Evolutionary conservation across 1,140 invertebrate species (phyloP).

Genomic region (Semibalanus balanoides): DNA sequence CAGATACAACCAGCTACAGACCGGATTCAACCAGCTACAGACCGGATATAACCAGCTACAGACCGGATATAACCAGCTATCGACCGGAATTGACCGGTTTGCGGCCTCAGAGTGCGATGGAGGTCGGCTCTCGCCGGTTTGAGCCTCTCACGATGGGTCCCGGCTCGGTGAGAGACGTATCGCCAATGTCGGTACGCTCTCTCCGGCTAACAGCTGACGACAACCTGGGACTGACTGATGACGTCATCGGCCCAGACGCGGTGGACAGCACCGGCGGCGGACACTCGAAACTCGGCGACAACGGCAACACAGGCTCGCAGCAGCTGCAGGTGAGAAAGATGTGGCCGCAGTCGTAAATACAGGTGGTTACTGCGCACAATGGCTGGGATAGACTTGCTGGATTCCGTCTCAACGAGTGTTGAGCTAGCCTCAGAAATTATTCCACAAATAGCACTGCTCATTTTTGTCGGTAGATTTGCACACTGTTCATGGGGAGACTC

Average conservation of each 20-base stretch:
- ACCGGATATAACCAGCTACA: neutral
- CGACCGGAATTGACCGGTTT: neutral
- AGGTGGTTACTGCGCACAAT: no score
- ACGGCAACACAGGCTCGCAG: no score
- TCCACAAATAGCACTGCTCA: no score
- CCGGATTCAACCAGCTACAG: neutral
- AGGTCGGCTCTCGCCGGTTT: neutral
- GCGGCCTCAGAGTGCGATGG: neutral
- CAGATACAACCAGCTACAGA: neutral
- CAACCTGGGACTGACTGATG: neutral
- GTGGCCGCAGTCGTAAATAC: no score
- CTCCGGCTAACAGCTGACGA: neutral
- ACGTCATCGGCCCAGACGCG: neutral
- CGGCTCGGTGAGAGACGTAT: neutral
- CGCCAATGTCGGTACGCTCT: neutral
- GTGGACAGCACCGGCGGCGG: neutral
- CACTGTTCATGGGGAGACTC: no score
- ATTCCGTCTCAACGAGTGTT: no score
- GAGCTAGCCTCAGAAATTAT: no score
- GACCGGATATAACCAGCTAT: neutral
- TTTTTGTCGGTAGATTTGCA: no score
- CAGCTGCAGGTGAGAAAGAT: no score
- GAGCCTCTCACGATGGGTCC: neutral
- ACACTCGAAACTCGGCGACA: no score
- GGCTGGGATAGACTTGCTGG: no score